These are phyloP conservation scores for Oreocharis arfaki DNA, from an alignment of 2,113 vertebrate genomes.

Conservation along the genomic window DNA sequence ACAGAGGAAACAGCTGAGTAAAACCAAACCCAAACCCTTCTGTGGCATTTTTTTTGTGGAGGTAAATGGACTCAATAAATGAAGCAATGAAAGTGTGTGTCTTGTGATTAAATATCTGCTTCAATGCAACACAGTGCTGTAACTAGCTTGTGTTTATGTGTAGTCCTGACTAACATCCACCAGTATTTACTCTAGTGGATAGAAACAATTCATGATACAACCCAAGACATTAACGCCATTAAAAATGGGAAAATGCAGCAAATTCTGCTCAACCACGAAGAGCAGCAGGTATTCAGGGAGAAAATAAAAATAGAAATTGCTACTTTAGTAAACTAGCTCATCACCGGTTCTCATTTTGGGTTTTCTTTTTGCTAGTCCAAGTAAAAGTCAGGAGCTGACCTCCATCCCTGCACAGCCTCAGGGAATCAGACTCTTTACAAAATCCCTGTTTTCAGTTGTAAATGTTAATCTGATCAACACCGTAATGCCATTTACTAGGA, in stretches of 20 bases:
- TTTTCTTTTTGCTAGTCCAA: background rate
- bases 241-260: background rate
- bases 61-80: background rate
- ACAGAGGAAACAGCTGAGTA: background rate
- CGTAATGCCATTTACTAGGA: slow-evolving; percentile 45
- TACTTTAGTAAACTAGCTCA: background rate
- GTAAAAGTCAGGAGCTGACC: background rate
- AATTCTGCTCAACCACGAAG: background rate
- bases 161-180: background rate
- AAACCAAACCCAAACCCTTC: background rate
- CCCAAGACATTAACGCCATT: background rate
- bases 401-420: slow-evolving; percentile 3
- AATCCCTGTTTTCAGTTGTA: slow-evolving; percentile 62
- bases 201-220: background rate
- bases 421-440: slow-evolving; percentile 45
- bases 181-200: background rate
- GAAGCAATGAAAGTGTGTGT: background rate
- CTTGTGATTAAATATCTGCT: background rate
- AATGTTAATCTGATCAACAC: slow-evolving; percentile 57
- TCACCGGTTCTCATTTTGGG: background rate
- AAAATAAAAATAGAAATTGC: background rate
- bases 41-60: background rate
- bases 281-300: background rate
- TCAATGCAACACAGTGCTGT: background rate
- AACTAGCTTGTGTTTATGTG: background rate